Evolutionary conservation across 2,888 invertebrate species (phyloP).

Genomic region (Hyposoter didymator): DNA sequence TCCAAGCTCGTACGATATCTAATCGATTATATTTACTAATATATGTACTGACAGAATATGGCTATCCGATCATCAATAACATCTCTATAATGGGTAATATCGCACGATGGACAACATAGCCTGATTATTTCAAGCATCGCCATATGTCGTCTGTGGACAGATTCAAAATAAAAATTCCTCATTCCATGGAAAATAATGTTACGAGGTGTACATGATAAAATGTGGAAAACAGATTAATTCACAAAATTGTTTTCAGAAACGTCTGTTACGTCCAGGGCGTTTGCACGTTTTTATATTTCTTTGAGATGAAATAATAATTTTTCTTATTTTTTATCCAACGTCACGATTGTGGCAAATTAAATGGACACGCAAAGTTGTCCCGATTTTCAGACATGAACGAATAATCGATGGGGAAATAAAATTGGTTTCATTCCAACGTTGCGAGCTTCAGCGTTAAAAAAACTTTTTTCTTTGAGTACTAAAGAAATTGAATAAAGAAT

Average conservation of each 20-base stretch:
- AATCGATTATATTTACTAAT: constrained; percentile 51
- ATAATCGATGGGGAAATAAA: too few species aligned
- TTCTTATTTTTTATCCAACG: neutral
- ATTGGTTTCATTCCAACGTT: too few species aligned
- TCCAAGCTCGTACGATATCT: constrained; percentile 44
- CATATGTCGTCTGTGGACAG: constrained; percentile 42
- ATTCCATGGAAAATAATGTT: neutral
- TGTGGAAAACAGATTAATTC: too few species aligned
- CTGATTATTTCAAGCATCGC: constrained; percentile 42
- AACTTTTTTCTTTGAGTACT: too few species aligned
- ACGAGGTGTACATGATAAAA: neutral
- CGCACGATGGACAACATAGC: neutral
- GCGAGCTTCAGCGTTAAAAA: too few species aligned
- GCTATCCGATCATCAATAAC: constrained; percentile 55
- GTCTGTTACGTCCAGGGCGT: neutral
- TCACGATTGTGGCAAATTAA: neutral
- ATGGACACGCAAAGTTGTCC: too few species aligned
- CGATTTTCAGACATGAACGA: too few species aligned
- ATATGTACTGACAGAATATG: constrained; percentile 52
- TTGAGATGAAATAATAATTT: neutral
- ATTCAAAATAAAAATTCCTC: neutral
- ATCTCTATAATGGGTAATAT: constrained; percentile 57
- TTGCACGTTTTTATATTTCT: neutral
- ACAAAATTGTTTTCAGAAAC: neutral
- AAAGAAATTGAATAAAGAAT: neutral